Base-by-base conservation (phyloP, 2,888 invertebrate genomes). In the Caenorhabditis wallacei region DNA sequence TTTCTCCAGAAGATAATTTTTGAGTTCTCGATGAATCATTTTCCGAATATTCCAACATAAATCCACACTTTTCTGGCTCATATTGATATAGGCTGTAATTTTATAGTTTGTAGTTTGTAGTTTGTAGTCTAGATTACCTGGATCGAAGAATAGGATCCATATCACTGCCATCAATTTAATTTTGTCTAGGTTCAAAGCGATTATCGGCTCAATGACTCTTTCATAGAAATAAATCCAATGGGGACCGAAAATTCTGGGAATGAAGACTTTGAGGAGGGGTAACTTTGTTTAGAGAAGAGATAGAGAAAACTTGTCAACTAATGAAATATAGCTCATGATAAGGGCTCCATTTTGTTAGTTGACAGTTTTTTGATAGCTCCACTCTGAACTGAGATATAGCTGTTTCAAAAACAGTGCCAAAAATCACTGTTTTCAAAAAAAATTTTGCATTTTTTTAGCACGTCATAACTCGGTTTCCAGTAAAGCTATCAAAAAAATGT, bases 111-210 rank as follows among this genome's bases (percentile, higher is more conserved):
- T 10, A 40, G 43, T 8, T 24, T 56, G 11, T 16, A 40, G 11
- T 3, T 30, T 5, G 3, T 8, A 40, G 16, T 2, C 18, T 8
- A 18, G 26, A 30, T 59, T 30, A 74, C 74, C 74, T 5, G 20
- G 43, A 48, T 75, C 74, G 24, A 75, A 75, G 22, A 75, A 56
- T 3, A 75, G n/a, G 16, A 75, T 35, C 56, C 63, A 56, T 7
- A 64, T 63, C 1, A 75, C 13, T 7, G 66, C 66, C 46, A 63
- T 54, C 20, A 46, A 26, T 43, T 75, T 66, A 13, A 57, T 64
- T 16, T 57, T 18, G 18, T 75, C 74, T 40, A 75, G n/a, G 0
- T 54, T 24, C 7, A 46, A 16, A 1, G n/a, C 16, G 0, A 35
- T 30, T 16, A 75, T 64, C 4, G 63, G 24, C 2, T 40, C 63